Evolutionary conservation across 2,113 vertebrate species (phyloP), one percentile per base, ranked within the genome.

Genomic region (Oreochromis tanganicae): DNA sequence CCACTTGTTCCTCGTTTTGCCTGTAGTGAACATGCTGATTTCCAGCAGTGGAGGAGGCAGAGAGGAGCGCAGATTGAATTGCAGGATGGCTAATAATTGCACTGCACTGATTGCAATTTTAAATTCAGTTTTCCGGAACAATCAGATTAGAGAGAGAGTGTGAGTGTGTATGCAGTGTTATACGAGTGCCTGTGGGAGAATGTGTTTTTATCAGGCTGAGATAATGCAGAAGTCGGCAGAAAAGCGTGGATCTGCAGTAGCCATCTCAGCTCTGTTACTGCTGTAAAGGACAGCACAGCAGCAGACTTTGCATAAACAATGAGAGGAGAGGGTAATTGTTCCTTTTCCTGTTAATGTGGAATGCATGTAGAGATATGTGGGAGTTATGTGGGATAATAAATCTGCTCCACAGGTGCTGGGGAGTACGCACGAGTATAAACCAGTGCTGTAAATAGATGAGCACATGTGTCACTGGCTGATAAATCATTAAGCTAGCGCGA

Each of bases 291-390:
- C 75, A 85, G 85, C 82, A 81, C 83, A 88, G 73, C 83, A 82
- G 91, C 93, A 93, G 93, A 95, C 91, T 93, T 93, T 91, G 94
- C 93, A 94, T 92, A 93, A 94, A 94, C 89, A 94, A 89, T 88
- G 81, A 90, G 43, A 32, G 61, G 46, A 10, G 24, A 32, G 17
- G 7, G 7, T 48, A 63, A 83, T 81, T 3, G 24, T 79, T 90
- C 34, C 29, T 92, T 61, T 83, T 79, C 36, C 52, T 66, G 80
- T 82, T 63, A 89, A 87, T 84, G 79, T 90, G 71, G 7, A 73
- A 63, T n/a, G 66, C 89, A 85, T 32, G 43, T 32, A 50, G 27
- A 80, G 63, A 83, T 88, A 81, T 80, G 68, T 80, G 55, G 57
- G 41, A 66, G 82, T 80, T 63, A 63, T 63, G 16, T 84, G 52